Conservation (phyloP, 2,888 invertebrate genomes). For the Yponomeuta cagnagella region DNA sequence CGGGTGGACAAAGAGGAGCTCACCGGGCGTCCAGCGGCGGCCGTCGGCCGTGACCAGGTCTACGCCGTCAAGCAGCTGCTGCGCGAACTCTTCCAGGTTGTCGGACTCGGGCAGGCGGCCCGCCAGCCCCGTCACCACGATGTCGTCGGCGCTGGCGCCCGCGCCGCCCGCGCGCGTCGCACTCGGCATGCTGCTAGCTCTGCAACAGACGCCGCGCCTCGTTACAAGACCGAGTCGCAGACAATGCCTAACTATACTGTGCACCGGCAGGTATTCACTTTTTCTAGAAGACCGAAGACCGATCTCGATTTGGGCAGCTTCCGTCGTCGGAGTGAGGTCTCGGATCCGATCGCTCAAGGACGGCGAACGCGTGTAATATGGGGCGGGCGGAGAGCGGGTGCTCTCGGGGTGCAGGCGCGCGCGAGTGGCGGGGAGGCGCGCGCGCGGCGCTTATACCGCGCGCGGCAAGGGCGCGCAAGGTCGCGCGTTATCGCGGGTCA, state of each 20-base stretch:
- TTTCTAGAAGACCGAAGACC: too few species aligned
- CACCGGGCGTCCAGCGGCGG: constrained; percentile 88
- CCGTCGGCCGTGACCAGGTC: constrained; percentile 96
- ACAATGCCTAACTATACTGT: too few species aligned
- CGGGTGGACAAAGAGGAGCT: not conserved
- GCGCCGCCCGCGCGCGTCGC: constrained; percentile 46
- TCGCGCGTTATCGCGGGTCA: constrained; percentile 39
- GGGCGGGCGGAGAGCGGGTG: constrained; percentile 19
- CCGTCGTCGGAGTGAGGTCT: too few species aligned
- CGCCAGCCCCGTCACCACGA: constrained; percentile 90
- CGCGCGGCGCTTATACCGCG: constrained; percentile 20
- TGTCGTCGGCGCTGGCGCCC: constrained; percentile 71
- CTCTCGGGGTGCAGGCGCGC: constrained; percentile 12
- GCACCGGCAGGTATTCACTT: too few species aligned
- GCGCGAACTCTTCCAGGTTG: constrained; percentile 93
- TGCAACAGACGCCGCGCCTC: constrained; percentile 34
- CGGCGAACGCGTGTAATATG: constrained; percentile 16
- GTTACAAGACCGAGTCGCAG: not conserved
- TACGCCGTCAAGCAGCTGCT: constrained; percentile 91
- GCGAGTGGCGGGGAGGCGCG: constrained; percentile 24
- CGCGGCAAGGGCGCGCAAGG: constrained; percentile 63
- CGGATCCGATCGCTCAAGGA: constrained; percentile 2
- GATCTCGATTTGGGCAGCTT: too few species aligned
- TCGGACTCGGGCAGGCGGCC: constrained; percentile 94
- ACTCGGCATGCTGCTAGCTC: constrained; percentile 51